Base-by-base conservation (phyloP, 1,140 invertebrate species). In the Papilio glaucus region DNA sequence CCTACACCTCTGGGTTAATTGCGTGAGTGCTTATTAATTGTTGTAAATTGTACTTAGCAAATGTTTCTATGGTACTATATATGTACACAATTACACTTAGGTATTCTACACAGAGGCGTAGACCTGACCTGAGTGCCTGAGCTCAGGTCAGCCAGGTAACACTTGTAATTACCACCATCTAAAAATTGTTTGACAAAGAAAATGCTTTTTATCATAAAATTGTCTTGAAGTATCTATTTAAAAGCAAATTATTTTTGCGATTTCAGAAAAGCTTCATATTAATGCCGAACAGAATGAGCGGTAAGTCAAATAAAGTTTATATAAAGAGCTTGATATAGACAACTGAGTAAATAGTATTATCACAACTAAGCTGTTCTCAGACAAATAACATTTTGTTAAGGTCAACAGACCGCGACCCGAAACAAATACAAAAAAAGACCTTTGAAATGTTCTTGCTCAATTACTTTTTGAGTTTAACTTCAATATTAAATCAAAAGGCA, bases 321-420 rank as follows among this genome's bases (percentile, higher is more conserved):
- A 57, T 57, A 57, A 57, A 57, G 24, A 21, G 45, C 45, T 49
- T 26, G 21, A 57, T 5, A 57, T 0, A 57, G 49, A 10, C 49
- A 57, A 57, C 21, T 49, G 45, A 49, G 49, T 26, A 3, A 57
- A 26, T 57, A 9, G 21, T 57, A 57, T 57, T 57, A 57, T 57
- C 18, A 53, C 18, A 57, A 57, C 49, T 53, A 53, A 57, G 49
- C 21, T 57, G 10, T 57, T 57, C 45, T 49, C 49, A 57, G 49
- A 57, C 49, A 57, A 57, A 57, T 57, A 57, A 21, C 12, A 57
- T 24, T 57, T 57, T 24, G 21, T 10, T 9, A 57, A 57, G 49
- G 49, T 57, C 49, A 57, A 57, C 10, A 57, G 49, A 57, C 10
- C 21, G 21, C 9, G 49, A 26, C 21, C 49, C 49, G 21, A 57